phyloP scores from a whole-genome alignment of 2,113 vertebrate species.

The Fulmarus glacialis region DNA sequence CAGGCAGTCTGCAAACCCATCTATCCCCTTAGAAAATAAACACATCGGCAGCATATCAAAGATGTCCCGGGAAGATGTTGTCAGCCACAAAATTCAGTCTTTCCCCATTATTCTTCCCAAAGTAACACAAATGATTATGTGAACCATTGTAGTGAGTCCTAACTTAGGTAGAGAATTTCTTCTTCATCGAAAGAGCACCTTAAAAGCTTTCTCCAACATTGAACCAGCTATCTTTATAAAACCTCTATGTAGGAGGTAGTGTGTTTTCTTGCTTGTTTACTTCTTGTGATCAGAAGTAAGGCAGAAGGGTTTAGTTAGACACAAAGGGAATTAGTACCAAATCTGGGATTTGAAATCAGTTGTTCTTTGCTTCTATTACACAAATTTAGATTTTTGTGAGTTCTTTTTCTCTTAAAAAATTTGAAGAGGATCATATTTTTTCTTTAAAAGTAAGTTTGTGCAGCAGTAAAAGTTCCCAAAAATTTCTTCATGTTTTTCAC shows the following conservation, averaged over 20 bases:
- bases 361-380: not conserved
- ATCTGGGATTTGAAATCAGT: not conserved
- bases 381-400: not conserved
- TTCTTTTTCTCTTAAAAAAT: not conserved
- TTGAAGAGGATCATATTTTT: not conserved
- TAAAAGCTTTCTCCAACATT: not conserved
- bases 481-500: not conserved
- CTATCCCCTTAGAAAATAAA: not conserved
- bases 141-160: not conserved
- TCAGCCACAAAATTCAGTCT: not conserved
- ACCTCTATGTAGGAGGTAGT: not conserved
- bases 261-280: not conserved
- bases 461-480: not conserved
- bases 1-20: not conserved
- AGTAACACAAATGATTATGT: not conserved
- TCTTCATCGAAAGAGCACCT: not conserved
- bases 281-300: not conserved
- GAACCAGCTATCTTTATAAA: not conserved
- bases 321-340: not conserved
- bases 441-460: not conserved
- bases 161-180: not conserved
- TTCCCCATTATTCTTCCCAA: not conserved
- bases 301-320: not conserved
- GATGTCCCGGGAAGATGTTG: not conserved
- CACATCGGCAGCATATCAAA: not conserved